Evolutionary conservation across 2,113 vertebrate genomes (phyloP).

Genomic region (Limanda limanda): DNA sequence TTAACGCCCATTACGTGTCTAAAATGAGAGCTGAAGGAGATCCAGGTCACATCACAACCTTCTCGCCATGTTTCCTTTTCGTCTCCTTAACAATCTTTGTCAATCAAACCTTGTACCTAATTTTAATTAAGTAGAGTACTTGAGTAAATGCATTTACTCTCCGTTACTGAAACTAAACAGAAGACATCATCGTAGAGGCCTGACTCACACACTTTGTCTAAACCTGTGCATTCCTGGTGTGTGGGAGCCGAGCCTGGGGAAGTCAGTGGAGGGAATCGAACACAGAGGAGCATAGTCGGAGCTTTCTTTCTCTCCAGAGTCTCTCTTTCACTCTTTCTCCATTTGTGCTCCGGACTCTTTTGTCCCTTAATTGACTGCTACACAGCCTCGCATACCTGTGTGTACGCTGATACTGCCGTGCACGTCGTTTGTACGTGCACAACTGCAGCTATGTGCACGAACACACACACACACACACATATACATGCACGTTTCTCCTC

Average conservation of each 20-base stretch:
- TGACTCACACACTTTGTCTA: constrained; percentile 27
- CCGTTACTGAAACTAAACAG: constrained; percentile 14
- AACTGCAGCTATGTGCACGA: constrained; percentile 5
- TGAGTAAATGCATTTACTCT: constrained; percentile 2
- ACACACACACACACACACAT: constrained; percentile 21
- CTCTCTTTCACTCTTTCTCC: constrained; percentile 65
- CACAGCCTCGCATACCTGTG: constrained; percentile 63
- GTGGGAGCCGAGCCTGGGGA: constrained; percentile 74
- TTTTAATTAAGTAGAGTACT: too few species aligned
- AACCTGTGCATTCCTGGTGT: constrained; percentile 77
- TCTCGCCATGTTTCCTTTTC: too few species aligned
- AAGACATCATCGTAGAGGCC: constrained; percentile 3
- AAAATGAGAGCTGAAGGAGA: too few species aligned
- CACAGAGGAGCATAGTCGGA: constrained; percentile 61
- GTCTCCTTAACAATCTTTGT: too few species aligned
- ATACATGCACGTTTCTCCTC: constrained; percentile 14
- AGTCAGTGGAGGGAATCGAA: constrained; percentile 62
- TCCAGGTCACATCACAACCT: too few species aligned
- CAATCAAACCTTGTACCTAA: too few species aligned
- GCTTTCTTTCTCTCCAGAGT: constrained; percentile 51
- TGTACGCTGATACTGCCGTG: constrained; percentile 66
- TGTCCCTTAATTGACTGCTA: constrained; percentile 75
- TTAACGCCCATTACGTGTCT: too few species aligned
- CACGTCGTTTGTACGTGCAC: constrained; percentile 17
- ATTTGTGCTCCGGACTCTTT: constrained; percentile 68